Conservation (phyloP, 2,113 vertebrate species). For the Antennarius striatus region DNA sequence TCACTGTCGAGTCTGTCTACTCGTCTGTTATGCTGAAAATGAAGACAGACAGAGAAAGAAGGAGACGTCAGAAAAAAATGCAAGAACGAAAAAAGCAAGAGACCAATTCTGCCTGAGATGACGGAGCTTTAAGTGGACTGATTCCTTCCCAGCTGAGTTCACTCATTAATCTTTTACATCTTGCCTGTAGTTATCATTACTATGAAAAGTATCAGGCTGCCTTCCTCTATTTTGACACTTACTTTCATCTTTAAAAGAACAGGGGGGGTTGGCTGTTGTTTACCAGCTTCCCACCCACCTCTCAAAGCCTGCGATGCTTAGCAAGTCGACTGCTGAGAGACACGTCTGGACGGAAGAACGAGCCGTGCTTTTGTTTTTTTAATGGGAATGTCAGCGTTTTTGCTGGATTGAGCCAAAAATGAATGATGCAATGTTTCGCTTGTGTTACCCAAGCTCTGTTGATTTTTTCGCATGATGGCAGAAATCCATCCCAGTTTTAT, state of each 20-base stretch:
- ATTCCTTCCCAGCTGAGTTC: constrained; percentile 41
- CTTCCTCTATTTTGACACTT: constrained; percentile 49
- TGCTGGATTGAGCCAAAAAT: no score
- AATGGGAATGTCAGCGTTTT: no score
- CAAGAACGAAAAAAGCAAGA: constrained; percentile 6
- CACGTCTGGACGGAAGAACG: no score
- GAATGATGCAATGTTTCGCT: no score
- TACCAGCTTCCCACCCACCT: constrained; percentile 37
- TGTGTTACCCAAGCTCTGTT: no score
- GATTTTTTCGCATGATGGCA: no score
- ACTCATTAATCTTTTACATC: constrained; percentile 65
- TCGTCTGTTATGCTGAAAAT: background rate
- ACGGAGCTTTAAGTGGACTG: constrained; percentile 38
- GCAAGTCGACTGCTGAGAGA: no score
- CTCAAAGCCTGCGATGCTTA: constrained; percentile 21
- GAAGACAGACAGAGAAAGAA: constrained; percentile 10
- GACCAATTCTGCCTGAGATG: constrained; percentile 20
- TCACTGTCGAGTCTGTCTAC: constrained; percentile 18
- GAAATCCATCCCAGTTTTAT: no score
- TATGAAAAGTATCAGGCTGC: constrained; percentile 39
- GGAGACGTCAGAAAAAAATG: constrained; percentile 10
- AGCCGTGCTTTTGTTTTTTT: no score
- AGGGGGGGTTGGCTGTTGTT: constrained; percentile 43
- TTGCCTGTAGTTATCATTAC: constrained; percentile 59
- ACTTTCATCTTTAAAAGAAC: constrained; percentile 58